Conservation (phyloP, 1,140 invertebrate genomes). For the Meloidogyne chitwoodi region DNA sequence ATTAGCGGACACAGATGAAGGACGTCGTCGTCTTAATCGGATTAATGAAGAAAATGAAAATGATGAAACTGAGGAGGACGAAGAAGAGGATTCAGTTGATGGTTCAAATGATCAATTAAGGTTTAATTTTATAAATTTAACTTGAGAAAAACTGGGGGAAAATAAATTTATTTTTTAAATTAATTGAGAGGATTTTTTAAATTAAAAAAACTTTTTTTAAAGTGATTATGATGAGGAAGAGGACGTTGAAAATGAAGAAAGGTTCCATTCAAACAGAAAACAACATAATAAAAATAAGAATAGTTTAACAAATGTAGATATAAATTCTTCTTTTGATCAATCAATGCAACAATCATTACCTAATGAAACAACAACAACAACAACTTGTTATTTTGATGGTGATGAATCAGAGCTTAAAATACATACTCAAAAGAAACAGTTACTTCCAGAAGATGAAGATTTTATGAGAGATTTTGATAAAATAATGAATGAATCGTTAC, state of each 20-base stretch:
- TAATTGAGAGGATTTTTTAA: neutral
- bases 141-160: neutral
- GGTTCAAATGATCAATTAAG: neutral
- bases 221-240: slow-evolving; percentile 34
- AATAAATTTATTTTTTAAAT: neutral
- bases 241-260: slow-evolving; percentile 23
- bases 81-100: slow-evolving; percentile 27
- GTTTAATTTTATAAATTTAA: neutral
- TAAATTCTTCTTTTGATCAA: neutral
- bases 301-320: slow-evolving; percentile 11
- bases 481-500: slow-evolving; percentile 38
- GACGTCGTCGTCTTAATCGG: slow-evolving; percentile 4
- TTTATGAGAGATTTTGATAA: slow-evolving; percentile 46
- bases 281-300: neutral
- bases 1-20: slow-evolving; percentile 6
- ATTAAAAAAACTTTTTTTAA: neutral
- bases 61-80: slow-evolving; percentile 21
- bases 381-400: slow-evolving; percentile 6
- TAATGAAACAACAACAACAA: too few species aligned
- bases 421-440: slow-evolving; percentile 25
- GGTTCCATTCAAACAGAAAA: neutral
- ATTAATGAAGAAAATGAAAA: slow-evolving; percentile 36
- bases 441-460: slow-evolving; percentile 39
- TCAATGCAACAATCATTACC: neutral
- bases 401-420: slow-evolving; percentile 29